These are phyloP conservation scores for Sterrhoptilus dennistouni DNA, from an alignment of 2,113 vertebrate species.

Conservation along the genomic window DNA sequence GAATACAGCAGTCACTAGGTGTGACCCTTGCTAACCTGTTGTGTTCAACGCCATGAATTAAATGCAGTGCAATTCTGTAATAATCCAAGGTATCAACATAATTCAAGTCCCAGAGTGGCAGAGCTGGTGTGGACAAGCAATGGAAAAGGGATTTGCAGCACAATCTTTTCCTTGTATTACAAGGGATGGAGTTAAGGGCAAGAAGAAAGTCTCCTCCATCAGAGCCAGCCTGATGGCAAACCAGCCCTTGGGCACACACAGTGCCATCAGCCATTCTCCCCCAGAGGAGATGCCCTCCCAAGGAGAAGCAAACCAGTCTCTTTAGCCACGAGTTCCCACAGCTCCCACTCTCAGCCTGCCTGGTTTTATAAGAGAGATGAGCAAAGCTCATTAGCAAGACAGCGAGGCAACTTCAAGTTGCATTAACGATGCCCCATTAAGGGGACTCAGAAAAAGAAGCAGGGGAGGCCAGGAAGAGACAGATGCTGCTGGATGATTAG, in stretches of 20 bases:
- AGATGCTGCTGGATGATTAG: conserved; percentile 23
- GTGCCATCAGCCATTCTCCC: background rate
- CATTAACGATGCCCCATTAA: conserved; percentile 14
- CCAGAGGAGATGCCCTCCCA: background rate
- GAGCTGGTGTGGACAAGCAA: background rate
- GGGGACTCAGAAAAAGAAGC: background rate
- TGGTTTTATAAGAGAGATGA: background rate
- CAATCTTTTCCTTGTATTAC: background rate
- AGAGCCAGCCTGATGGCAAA: background rate
- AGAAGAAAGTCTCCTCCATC: background rate
- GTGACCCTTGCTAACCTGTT: background rate
- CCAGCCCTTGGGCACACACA: background rate
- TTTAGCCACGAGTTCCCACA: fast-evolving
- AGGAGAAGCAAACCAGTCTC: background rate
- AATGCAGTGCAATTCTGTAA: background rate
- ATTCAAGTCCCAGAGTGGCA: background rate
- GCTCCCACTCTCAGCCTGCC: background rate
- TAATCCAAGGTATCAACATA: background rate
- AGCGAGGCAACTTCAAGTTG: background rate
- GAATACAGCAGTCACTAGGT: background rate
- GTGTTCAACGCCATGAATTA: background rate
- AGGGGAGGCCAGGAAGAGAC: background rate
- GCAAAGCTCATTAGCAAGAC: conserved; percentile 27
- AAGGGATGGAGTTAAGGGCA: background rate
- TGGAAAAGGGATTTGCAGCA: background rate